Percentiles rank a stretch among this genome's conserved stretches.
These are phyloP conservation scores for Boloria selene DNA, from an alignment of 2,888 invertebrate species.

Conservation along the genomic window DNA sequence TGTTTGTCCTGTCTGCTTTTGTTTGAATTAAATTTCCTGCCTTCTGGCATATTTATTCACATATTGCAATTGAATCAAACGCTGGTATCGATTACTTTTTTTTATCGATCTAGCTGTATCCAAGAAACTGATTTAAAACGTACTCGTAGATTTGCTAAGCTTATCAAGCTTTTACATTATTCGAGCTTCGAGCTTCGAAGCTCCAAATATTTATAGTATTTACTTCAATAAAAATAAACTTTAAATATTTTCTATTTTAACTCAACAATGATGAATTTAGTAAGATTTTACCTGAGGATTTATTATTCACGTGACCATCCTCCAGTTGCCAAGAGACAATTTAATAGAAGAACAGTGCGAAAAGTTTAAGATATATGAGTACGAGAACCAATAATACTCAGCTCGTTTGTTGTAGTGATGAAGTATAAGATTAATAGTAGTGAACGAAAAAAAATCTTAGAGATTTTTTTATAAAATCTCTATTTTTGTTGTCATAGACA, in stretches of 20 bases:
- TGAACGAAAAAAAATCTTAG: background rate
- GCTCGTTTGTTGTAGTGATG: constrained; percentile 26
- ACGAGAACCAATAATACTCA: constrained; percentile 21
- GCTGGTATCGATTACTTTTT: too few relatives aligned
- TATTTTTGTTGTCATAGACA: background rate
- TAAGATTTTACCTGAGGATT: constrained; percentile 51
- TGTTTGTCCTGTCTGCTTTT: constrained; percentile 37
- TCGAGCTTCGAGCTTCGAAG: too few relatives aligned
- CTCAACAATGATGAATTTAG: constrained; percentile 22
- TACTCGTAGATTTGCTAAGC: too few relatives aligned
- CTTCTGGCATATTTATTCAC: constrained; percentile 33
- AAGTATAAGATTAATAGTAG: constrained; percentile 22
- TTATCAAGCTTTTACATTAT: background rate
- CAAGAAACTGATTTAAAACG: too few relatives aligned
- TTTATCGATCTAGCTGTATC: too few relatives aligned
- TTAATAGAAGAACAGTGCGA: constrained; percentile 34
- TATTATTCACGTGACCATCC: constrained; percentile 62
- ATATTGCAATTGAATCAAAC: constrained; percentile 11
- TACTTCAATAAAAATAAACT: too few relatives aligned
- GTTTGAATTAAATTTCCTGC: constrained; percentile 56
- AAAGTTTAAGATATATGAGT: constrained; percentile 30
- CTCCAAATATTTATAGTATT: too few relatives aligned
- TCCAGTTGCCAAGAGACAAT: constrained; percentile 62
- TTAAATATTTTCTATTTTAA: background rate
- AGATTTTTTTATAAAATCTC: background rate